These are phyloP conservation scores for Anguilla japonica DNA, from an alignment of 2,113 vertebrate genomes.

Conservation along the genomic window DNA sequence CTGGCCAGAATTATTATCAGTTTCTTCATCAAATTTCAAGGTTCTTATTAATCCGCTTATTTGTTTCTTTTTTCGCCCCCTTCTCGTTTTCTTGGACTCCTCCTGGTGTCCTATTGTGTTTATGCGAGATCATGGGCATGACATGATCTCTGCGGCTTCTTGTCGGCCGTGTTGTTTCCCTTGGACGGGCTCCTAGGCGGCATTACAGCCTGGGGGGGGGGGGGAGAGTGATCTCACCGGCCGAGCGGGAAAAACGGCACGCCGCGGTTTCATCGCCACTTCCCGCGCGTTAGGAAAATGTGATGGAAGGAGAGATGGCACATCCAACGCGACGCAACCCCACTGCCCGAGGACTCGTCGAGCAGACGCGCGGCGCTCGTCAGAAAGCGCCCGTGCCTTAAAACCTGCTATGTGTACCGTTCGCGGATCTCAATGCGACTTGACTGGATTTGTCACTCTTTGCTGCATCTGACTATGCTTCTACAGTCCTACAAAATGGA, in stretches of 20 bases:
- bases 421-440: background rate
- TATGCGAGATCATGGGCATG: background rate
- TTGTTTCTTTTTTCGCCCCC: no score
- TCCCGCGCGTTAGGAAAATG: background rate
- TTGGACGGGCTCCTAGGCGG: background rate
- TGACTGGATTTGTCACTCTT: conserved; percentile 1
- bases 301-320: conserved; percentile 9
- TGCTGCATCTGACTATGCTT: background rate
- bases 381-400: background rate
- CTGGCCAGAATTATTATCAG: background rate
- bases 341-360: background rate
- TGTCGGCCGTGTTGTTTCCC: background rate
- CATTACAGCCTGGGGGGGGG: background rate
- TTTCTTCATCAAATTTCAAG: background rate
- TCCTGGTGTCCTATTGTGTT: background rate
- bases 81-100: background rate
- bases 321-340: background rate
- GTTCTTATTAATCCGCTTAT: background rate
- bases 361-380: background rate
- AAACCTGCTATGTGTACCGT: background rate
- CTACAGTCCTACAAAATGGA: background rate
- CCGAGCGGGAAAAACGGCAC: background rate
- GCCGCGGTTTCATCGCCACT: background rate
- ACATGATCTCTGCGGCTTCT: background rate
- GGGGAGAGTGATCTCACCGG: background rate